These are phyloP conservation scores for Drosophila histrio DNA, from an alignment of 2,888 invertebrate species.

Conservation along the genomic window DNA sequence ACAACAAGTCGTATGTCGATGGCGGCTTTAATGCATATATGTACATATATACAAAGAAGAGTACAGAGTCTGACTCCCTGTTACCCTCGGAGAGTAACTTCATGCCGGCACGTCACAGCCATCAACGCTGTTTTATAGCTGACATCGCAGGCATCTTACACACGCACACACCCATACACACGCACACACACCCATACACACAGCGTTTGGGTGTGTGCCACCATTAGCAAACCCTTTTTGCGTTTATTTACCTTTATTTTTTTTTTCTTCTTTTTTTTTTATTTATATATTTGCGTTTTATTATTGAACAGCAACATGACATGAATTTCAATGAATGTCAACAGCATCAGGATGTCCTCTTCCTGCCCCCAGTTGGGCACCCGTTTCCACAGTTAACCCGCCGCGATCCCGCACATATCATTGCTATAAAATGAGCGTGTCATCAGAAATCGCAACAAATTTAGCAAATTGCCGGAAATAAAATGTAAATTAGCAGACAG, in stretches of 20 bases:
- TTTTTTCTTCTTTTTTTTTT: constrained; percentile 59
- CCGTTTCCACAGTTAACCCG: not conserved
- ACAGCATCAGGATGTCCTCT: constrained; percentile 24
- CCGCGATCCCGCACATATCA: constrained; percentile 53
- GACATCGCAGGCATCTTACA: constrained; percentile 36
- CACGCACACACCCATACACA: constrained; percentile 10
- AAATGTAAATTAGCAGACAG: constrained; percentile 76
- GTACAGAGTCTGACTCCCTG: not conserved
- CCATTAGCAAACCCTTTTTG: constrained; percentile 78
- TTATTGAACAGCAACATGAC: constrained; percentile 76
- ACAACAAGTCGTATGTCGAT: constrained; percentile 21
- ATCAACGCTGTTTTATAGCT: constrained; percentile 70
- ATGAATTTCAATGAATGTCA: constrained; percentile 80
- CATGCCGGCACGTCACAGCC: constrained; percentile 57
- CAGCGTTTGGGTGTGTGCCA: constrained; percentile 30
- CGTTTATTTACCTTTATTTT: constrained; percentile 79
- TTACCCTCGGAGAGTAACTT: constrained; percentile 23
- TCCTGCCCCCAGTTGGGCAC: not conserved
- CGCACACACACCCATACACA: not conserved
- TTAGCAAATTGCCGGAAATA: constrained; percentile 79
- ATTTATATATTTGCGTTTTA: constrained; percentile 78
- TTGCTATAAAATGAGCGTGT: constrained; percentile 75
- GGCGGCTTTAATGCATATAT: constrained; percentile 38
- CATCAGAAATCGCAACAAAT: constrained; percentile 81
- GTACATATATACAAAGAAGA: constrained; percentile 8